Evolutionary conservation across 2,113 vertebrate genomes (phyloP).

Genomic region (Morone chrysops): DNA sequence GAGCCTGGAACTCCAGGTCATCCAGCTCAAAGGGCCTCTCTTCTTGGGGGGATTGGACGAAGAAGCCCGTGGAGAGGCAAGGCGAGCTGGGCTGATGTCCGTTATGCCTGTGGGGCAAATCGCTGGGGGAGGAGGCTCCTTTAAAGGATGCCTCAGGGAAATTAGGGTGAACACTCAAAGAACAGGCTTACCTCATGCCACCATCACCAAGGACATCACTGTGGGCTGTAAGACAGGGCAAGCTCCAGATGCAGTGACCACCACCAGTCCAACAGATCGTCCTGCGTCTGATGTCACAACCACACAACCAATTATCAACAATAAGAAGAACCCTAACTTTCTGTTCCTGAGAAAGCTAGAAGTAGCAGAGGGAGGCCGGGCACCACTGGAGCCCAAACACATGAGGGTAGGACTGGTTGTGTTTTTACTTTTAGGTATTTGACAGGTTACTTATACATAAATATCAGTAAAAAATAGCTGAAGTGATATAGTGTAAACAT

Average conservation of each 20-base stretch:
- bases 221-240: constrained; percentile 83
- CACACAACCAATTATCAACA: constrained; percentile 20
- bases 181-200: constrained; percentile 84
- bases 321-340: constrained; percentile 67
- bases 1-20: constrained; percentile 65
- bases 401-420: constrained; percentile 75
- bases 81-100: constrained; percentile 77
- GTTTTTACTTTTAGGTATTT: not conserved
- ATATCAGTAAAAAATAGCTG: not conserved
- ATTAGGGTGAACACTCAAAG: constrained; percentile 84
- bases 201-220: constrained; percentile 88
- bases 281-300: constrained; percentile 37
- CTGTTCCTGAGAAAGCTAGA: constrained; percentile 85
- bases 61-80: constrained; percentile 68
- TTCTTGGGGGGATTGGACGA: constrained; percentile 87
- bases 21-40: constrained; percentile 83
- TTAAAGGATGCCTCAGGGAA: constrained; percentile 90
- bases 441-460: not conserved
- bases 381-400: constrained; percentile 86
- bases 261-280: not conserved
- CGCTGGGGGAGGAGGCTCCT: constrained; percentile 84
- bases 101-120: constrained; percentile 61
- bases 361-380: constrained; percentile 87
- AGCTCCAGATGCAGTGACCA: constrained; percentile 15
- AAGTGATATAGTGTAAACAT: not conserved